Evolutionary conservation across 2,888 invertebrate species (phyloP).

Genomic region (Meta bourneti): DNA sequence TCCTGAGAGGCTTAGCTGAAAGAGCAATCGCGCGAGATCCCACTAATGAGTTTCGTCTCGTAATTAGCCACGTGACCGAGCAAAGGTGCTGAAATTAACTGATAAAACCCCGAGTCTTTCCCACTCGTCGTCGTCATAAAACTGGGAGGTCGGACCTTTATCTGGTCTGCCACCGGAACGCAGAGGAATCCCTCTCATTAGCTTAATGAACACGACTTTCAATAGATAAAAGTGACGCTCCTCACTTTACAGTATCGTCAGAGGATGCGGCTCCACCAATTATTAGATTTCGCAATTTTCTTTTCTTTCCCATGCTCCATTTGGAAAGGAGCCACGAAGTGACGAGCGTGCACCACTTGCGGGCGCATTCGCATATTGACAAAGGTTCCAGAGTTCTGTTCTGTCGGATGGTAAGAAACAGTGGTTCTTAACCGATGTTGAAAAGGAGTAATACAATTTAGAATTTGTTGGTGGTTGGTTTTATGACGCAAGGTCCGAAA

Average conservation of each 20-base stretch:
- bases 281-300: constrained; percentile 60
- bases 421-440: too few species aligned
- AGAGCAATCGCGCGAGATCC: constrained; percentile 64
- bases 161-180: constrained; percentile 63
- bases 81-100: constrained; percentile 74
- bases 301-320: constrained; percentile 34
- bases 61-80: constrained; percentile 73
- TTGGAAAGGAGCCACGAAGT: neutral
- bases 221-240: constrained; percentile 70
- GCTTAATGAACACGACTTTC: constrained; percentile 74
- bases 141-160: constrained; percentile 61
- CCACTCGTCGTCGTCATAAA: constrained; percentile 65
- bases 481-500: too few species aligned
- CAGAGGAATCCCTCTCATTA: constrained; percentile 65
- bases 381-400: neutral
- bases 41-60: constrained; percentile 68
- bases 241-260: constrained; percentile 30
- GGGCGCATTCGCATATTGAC: constrained; percentile 21
- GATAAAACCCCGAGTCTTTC: constrained; percentile 58
- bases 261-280: constrained; percentile 35
- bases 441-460: too few species aligned
- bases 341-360: too few species aligned
- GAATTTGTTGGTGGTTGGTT: too few species aligned
- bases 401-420: too few species aligned
- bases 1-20: constrained; percentile 16